Evolutionary conservation across 1,140 invertebrate genomes (phyloP), one percentile per base, ranked within the genome.

Genomic region (Zophobas atratus): DNA sequence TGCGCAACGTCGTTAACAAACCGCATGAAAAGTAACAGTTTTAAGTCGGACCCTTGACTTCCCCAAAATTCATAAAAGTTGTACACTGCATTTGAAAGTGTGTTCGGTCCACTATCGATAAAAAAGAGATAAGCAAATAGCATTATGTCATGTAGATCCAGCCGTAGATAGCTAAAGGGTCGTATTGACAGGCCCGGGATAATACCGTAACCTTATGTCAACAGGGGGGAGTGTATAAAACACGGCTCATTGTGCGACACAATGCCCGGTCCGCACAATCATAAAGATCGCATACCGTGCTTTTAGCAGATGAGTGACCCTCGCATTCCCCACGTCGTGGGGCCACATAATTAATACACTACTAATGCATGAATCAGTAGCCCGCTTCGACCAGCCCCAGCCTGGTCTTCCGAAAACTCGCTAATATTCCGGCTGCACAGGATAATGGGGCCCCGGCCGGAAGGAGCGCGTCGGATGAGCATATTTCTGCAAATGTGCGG

Each of bases 131-230:
- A 43, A 49, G 56, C 55, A 71, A 53, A 77, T 57, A 51, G 48
- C 55, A 77, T 63, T 48, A 43, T 49, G 43, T 43, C 60, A 43
- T 67, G 60, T 39, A 67, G 60, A 67, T 67, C 41, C 38, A 67
- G 60, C 60, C 41, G 60, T 55, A 75, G 46, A 75, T 36, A 51
- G 75, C 70, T 76, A 76, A 77, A 76, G 72, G 75, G 75, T 70
- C 70, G 53, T 63, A 77, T 79, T 72, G 76, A 79, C 70, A 53
- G 75, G 71, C 75, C 77, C 20, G 38, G 48, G 55, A 77, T 79
- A 79, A 79, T 79, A 57, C 74, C 75, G 75, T 77, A 79, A 79
- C 78, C 78, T 79, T 79, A 79, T 79, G 78, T 79, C 78, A 79
- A 79, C 78, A 79, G 78, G 78, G 70, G 72, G 75, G 20, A 20